Percentiles rank a stretch among this genome's conserved stretches.
Evolutionary conservation across 2,888 invertebrate genomes (phyloP).

Genomic region (Macaria liturata): DNA sequence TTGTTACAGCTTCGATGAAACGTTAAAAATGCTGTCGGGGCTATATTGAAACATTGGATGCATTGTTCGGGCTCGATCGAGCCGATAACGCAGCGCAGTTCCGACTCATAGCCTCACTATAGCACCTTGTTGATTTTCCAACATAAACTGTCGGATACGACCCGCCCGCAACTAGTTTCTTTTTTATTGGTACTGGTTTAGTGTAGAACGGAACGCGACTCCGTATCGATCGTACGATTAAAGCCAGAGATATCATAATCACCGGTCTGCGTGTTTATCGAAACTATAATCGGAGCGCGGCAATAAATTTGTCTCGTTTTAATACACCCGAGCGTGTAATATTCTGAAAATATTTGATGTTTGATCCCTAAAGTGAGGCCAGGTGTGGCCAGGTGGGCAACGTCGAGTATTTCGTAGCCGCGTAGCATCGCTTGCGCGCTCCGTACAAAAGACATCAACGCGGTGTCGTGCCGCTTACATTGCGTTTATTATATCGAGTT

Average conservation of each 20-base stretch:
- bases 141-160: conserved; percentile 75
- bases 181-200: conserved; percentile 81
- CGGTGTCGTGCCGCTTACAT: conserved; percentile 40
- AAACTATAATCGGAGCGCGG: conserved; percentile 77
- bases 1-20: conserved; percentile 81
- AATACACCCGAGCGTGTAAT: conserved; percentile 77
- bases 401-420: neutral
- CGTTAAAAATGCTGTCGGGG: conserved; percentile 81
- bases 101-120: conserved; percentile 59
- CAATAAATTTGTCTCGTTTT: conserved; percentile 82
- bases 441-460: conserved; percentile 77
- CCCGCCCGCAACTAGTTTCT: conserved; percentile 74
- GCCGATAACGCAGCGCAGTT: conserved; percentile 75
- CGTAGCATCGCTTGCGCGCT: conserved; percentile 37
- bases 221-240: conserved; percentile 79
- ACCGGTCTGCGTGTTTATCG: conserved; percentile 81
- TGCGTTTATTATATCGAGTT: conserved; percentile 1
- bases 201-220: conserved; percentile 78
- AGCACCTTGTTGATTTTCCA: conserved; percentile 80
- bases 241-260: conserved; percentile 81
- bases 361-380: conserved; percentile 35
- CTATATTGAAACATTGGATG: conserved; percentile 80
- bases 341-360: conserved; percentile 60
- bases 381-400: neutral
- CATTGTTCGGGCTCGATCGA: conserved; percentile 77